These are phyloP conservation scores for Sebastes steindachneri DNA, from an alignment of 2,797 vertebrate genomes.

Conservation along the genomic window DNA sequence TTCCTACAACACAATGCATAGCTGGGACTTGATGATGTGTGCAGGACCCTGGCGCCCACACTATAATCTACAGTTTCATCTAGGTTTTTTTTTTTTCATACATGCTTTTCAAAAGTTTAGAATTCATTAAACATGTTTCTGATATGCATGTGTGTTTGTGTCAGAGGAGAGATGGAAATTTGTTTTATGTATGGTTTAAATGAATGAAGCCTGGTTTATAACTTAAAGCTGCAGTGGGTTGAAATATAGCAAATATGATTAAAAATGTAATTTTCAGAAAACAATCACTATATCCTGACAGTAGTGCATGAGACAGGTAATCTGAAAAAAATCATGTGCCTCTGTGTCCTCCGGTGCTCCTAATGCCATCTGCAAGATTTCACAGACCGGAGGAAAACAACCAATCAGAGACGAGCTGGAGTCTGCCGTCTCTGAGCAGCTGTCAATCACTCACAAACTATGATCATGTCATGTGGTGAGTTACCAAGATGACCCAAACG, in stretches of 20 bases:
- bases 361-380: no score
- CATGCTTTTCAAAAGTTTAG: conserved; percentile 35
- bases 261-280: background rate
- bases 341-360: no score
- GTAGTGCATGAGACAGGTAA: no score
- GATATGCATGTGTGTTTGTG: background rate
- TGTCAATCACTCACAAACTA: no score
- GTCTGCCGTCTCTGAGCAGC: no score
- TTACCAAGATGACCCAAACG: no score
- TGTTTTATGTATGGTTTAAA: background rate
- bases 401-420: no score
- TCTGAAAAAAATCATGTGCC: no score
- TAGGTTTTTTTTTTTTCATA: background rate
- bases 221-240: background rate
- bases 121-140: conserved; percentile 14
- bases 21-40: conserved; percentile 68
- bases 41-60: conserved; percentile 62
- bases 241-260: background rate
- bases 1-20: conserved; percentile 73
- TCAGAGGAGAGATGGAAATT: background rate
- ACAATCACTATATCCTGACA: no score
- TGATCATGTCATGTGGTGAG: no score
- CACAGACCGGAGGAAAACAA: no score
- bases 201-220: conserved; percentile 2
- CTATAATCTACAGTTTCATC: conserved; percentile 65